Percentiles rank a stretch among this genome's conserved stretches.
These are phyloP conservation scores for Macrobrachium rosenbergii DNA, from an alignment of 1,140 invertebrate species.

Conservation along the genomic window DNA sequence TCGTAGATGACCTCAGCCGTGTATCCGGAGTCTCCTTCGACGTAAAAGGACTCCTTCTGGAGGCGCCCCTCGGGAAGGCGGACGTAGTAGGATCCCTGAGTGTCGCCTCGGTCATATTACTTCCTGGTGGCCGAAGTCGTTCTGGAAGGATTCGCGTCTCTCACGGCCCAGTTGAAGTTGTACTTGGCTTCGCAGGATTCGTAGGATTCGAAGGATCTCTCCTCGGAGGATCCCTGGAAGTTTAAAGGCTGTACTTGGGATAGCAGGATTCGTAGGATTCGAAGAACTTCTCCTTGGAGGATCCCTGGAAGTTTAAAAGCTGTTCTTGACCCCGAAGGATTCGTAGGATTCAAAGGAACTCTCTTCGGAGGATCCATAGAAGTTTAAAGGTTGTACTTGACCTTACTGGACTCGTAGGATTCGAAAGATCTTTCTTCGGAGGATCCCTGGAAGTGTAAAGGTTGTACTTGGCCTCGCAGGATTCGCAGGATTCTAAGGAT, in stretches of 20 bases:
- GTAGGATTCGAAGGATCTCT: constrained; percentile 16
- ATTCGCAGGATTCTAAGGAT: constrained; percentile 8
- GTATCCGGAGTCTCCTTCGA: constrained; percentile 14
- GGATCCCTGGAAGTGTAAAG: too few relatives aligned
- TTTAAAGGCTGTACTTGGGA: not conserved
- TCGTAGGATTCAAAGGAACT: constrained; percentile 5
- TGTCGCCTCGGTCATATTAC: not conserved
- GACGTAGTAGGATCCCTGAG: constrained; percentile 27
- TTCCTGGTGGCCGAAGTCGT: constrained; percentile 11
- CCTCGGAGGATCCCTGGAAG: not conserved
- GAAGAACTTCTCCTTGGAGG: not conserved
- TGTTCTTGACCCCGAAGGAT: not conserved
- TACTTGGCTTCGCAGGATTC: constrained; percentile 24
- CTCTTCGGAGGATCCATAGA: not conserved
- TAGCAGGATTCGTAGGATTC: not conserved
- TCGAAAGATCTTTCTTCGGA: not conserved
- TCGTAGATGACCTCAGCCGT: not conserved
- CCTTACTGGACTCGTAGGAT: not conserved
- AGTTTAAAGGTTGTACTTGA: not conserved
- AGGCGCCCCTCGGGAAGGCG: constrained; percentile 14
- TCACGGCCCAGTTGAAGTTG: constrained; percentile 10
- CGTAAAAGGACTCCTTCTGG: not conserved
- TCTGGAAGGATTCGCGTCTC: not conserved
- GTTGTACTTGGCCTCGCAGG: not conserved
- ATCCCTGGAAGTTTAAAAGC: too few relatives aligned